Evolutionary conservation across 2,888 invertebrate genomes (phyloP).

Genomic region (Odontomyia ornata): DNA sequence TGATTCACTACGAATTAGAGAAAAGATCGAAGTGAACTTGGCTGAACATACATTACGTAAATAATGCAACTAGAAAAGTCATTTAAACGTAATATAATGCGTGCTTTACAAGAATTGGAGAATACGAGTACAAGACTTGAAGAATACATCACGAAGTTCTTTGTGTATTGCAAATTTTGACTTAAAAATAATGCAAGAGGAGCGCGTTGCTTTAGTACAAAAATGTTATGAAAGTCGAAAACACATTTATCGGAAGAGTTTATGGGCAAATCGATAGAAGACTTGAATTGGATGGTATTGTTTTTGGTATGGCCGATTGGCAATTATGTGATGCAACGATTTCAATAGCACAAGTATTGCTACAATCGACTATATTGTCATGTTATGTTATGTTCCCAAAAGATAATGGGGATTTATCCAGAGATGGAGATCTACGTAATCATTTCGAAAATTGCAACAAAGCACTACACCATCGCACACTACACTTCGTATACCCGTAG

Average conservation of each 20-base stretch:
- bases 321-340: slow-evolving; percentile 80
- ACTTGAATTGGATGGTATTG: slow-evolving; percentile 77
- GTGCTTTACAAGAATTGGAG: slow-evolving; percentile 88
- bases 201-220: slow-evolving; percentile 84
- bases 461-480: slow-evolving; percentile 82
- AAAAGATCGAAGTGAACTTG: slow-evolving; percentile 84
- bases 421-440: slow-evolving; percentile 89
- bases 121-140: slow-evolving; percentile 68
- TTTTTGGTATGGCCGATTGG: slow-evolving; percentile 71
- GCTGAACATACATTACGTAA: slow-evolving; percentile 87
- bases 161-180: slow-evolving; percentile 67
- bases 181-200: slow-evolving; percentile 78
- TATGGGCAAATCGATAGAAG: slow-evolving; percentile 73
- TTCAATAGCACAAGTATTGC: slow-evolving; percentile 89
- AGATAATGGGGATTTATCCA: slow-evolving; percentile 91
- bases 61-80: slow-evolving; percentile 94
- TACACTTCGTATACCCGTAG: slow-evolving; percentile 82
- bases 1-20: slow-evolving; percentile 86
- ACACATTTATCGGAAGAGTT: slow-evolving; percentile 87
- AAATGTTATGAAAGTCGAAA: slow-evolving; percentile 91
- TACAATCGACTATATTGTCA: slow-evolving; percentile 90
- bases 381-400: slow-evolving; percentile 97
- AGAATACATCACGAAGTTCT: slow-evolving; percentile 59
- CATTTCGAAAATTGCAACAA: slow-evolving; percentile 83
- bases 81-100: slow-evolving; percentile 93